A percentile compares a stretch with the other conserved stretches of the same genome.
phyloP scores from a whole-genome alignment of 2,113 vertebrate genomes.

The Conger conger region DNA sequence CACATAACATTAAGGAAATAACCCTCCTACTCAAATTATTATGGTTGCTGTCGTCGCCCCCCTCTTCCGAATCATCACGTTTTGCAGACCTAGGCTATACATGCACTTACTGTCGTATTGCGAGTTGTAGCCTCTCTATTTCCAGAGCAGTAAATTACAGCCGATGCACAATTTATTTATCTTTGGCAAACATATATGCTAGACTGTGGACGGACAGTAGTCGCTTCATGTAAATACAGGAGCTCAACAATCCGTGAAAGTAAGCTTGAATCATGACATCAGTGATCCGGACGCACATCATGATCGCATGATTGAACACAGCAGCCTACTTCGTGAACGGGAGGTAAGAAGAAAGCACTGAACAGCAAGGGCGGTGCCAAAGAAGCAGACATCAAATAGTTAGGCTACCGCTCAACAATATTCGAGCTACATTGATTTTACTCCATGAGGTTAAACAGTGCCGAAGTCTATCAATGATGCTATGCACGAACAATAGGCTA shows the following conservation, averaged over 20 bases:
- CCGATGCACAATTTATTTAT: neutral
- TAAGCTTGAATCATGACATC: neutral
- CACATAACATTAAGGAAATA: neutral
- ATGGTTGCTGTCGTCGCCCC: too few species aligned
- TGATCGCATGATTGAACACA: neutral
- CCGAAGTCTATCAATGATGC: neutral
- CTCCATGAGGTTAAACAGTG: neutral
- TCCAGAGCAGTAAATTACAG: neutral
- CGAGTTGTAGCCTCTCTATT: neutral
- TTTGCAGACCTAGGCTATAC: too few species aligned
- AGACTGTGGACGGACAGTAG: neutral
- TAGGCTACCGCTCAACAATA: neutral
- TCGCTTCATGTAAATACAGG: neutral
- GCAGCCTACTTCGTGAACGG: neutral
- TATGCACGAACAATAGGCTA: neutral
- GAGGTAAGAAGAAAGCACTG: neutral
- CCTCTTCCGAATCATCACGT: too few species aligned
- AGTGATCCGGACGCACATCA: neutral
- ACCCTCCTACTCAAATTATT: neutral
- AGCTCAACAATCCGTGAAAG: neutral
- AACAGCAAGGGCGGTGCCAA: neutral
- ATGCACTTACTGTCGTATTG: too few species aligned
- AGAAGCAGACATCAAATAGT: neutral
- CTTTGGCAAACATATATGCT: neutral
- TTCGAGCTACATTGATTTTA: neutral